Base-by-base conservation (phyloP, 2,113 vertebrate species). In the Phalacrocorax brasilianus region DNA sequence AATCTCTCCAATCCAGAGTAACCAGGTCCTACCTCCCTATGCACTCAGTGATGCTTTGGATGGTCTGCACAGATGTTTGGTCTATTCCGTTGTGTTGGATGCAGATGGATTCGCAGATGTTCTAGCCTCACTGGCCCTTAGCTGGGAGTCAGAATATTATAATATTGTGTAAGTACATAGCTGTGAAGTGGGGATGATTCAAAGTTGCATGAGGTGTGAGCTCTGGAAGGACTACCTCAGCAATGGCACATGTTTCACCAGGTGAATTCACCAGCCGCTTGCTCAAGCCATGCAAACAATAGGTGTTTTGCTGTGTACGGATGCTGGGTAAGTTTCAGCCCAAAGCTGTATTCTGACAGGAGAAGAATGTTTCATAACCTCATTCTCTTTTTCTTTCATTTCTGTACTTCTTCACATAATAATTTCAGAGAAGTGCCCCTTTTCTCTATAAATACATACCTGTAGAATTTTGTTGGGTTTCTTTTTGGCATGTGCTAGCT, bases 111-210 rank as follows among this genome's bases (percentile, higher is more conserved):
- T 14, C 44, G 33, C 23, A 62, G 32, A 11, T 18, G 17, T 59
- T 42, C 74, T 70, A 33, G 17, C 8, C 9, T 27, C 21, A 33
- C 20, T 58, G 58, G 9, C 9, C 24, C 26, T 65, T 58, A 77
- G 8, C 77, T 38, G 24, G 26, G 33, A 81, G 35, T 49, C 58
- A 79, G 78, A 28, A 75, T 19, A 55, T 4, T 33, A 4, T 42
- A 50, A 4, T 63, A 9, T 2, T 67, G 3, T 32, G 2, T 3
- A 26, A 4, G 2, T 18, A 9, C 19, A 3, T 18, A 12, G 9
- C 5, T 81, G 33, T 30, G 35, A 38, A 17, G 4, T 14, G 30
- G 10, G 17, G 22, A 77, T 35, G 33, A 23, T 40, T 53, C 10
- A 38, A 74, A 88, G 9, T 7, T 38, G 20, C 12, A 13, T 18